Conservation (phyloP, 2,113 vertebrate species). For the Gila orcuttii region DNA sequence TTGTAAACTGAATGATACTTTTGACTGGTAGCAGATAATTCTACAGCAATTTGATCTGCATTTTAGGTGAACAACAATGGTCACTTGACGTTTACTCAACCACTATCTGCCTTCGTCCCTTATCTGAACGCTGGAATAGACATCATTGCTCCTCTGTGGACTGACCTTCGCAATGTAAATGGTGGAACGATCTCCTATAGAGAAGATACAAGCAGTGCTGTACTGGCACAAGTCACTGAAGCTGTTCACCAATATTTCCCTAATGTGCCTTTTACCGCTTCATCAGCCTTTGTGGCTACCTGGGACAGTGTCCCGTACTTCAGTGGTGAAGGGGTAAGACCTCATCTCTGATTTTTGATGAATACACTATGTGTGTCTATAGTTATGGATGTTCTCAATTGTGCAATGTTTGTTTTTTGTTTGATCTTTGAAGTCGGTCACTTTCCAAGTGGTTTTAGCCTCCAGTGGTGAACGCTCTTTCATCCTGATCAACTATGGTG, state of each 20-base stretch:
- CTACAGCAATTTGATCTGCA: too few relatives aligned
- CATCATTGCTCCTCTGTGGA: too few relatives aligned
- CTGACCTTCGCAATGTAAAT: too few relatives aligned
- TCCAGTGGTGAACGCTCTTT: neutral
- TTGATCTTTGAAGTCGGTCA: neutral
- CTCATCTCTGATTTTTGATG: neutral
- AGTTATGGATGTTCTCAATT: neutral
- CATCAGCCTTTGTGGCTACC: neutral
- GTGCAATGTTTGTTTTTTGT: neutral
- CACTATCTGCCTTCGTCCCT: too few relatives aligned
- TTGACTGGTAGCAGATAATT: too few relatives aligned
- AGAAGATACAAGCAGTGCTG: neutral
- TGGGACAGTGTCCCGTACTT: neutral
- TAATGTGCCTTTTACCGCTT: neutral
- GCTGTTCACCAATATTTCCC: neutral
- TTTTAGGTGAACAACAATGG: too few relatives aligned
- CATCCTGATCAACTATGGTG: neutral
- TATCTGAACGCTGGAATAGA: too few relatives aligned
- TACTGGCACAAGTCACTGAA: slow-evolving; percentile 2
- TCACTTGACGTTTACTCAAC: too few relatives aligned
- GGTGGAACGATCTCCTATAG: too few relatives aligned
- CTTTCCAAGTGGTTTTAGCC: neutral
- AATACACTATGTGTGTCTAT: neutral
- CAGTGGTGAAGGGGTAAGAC: neutral
- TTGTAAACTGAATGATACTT: too few relatives aligned